Base-by-base conservation (phyloP, 1,140 invertebrate species). In the Hycleus cichorii region DNA sequence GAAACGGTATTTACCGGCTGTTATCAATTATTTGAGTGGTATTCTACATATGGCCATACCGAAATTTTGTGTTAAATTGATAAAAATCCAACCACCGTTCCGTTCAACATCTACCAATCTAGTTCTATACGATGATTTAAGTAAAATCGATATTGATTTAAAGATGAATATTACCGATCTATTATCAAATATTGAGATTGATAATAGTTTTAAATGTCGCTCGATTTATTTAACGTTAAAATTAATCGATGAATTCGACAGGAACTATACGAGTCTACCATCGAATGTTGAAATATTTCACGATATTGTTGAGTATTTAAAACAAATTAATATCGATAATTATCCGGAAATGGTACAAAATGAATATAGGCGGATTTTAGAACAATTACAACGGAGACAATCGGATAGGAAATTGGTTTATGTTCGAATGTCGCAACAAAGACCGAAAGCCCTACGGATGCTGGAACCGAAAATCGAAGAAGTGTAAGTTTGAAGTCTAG, bases 401-500 rank as follows among this genome's bases (percentile, higher is more conserved):
- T 76, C 74, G 48, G 71, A 78, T 10, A 83, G 80, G 61, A 80
- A 80, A 54, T 75, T 85, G 44, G 75, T 80, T 24, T 78, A 78
- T 65, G 57, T 88, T 4, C 65, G 76, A 0, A 73, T 79, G 42
- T 77, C 80, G 39, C 81, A 85, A 58, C 86, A 86, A 53, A 88
- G 83, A 70, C 91, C 91, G 0, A 91, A 91, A 72, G 81, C 85
- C 4, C 74, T 95, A 43, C 85, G 86, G 63, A 71, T 93, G 24
- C 89, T 92, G 68, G 92, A 95, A 74, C 93, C 93, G 0, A 81
- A 83, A 63, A 83, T 95, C 58, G 85, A 90, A 65, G 82, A 83
- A 72, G 80, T 90, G 79, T 91, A 85, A 77, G 84, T 85, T 49
- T 44, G 44, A 12, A 12, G 12, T 12, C 12, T 12, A 12, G 0